phyloP scores from a whole-genome alignment of 1,140 invertebrate genomes.

The Zaprionus taronus region DNA sequence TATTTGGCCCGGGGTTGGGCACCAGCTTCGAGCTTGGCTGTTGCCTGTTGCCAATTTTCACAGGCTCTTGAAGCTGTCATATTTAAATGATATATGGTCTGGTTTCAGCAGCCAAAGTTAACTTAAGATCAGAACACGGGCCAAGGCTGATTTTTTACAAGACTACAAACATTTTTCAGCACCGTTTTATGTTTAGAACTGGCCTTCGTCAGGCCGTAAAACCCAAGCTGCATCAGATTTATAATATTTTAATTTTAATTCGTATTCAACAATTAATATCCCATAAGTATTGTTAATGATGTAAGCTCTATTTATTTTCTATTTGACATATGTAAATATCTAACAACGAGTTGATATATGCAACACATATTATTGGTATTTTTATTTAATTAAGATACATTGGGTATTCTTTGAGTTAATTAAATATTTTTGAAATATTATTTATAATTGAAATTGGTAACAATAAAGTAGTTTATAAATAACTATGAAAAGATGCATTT shows the following conservation, averaged over 20 bases:
- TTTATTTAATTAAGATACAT: too few species aligned
- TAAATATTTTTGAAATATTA: too few species aligned
- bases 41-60: constrained; percentile 49
- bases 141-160: constrained; percentile 47
- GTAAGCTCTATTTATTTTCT: background rate
- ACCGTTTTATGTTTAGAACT: background rate
- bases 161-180: background rate
- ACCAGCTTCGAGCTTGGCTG: background rate
- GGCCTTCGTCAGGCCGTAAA: background rate
- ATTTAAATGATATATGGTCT: constrained; percentile 56
- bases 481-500: background rate
- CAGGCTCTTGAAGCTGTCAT: constrained; percentile 49
- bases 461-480: background rate
- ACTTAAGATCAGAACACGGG: constrained; percentile 15
- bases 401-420: too few species aligned
- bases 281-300: background rate
- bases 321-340: background rate
- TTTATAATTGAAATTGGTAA: too few species aligned
- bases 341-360: background rate
- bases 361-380: background rate
- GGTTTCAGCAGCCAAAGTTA: constrained; percentile 42
- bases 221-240: background rate
- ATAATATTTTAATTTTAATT: background rate
- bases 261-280: background rate
- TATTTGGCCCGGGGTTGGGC: background rate